Percentiles rank a stretch among this genome's conserved stretches.
These are phyloP conservation scores for Diuraphis noxia DNA, from an alignment of 1,140 invertebrate species.

Conservation along the genomic window DNA sequence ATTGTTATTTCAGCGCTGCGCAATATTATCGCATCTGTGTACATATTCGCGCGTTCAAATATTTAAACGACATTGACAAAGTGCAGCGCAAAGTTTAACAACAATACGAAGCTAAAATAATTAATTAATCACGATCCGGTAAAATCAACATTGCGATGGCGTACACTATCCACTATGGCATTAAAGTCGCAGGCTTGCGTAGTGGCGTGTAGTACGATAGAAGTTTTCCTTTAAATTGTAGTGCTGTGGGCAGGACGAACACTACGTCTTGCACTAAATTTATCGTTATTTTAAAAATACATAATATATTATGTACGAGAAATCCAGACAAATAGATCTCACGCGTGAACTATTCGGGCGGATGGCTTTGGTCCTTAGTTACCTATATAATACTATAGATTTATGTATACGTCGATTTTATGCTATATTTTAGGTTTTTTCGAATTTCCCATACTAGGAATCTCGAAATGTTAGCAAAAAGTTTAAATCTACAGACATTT, in stretches of 20 bases:
- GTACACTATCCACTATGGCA: not conserved
- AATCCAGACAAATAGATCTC: not conserved
- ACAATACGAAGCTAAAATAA: not conserved
- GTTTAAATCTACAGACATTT: not conserved
- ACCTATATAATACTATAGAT: too few species aligned
- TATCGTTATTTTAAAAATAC: not conserved
- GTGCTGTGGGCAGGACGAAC: not conserved
- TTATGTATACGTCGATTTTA: not conserved
- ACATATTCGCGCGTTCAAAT: not conserved
- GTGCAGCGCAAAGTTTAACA: not conserved
- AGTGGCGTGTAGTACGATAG: too few species aligned
- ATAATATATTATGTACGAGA: not conserved
- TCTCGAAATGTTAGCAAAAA: not conserved
- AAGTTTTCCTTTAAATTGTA: not conserved
- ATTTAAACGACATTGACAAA: constrained; percentile 3
- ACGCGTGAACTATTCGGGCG: not conserved
- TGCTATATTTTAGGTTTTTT: not conserved
- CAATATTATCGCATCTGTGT: not conserved
- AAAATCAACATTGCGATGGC: not conserved
- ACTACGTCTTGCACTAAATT: not conserved
- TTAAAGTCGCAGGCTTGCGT: not conserved
- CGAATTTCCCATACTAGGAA: not conserved
- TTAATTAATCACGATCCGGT: not conserved
- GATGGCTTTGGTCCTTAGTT: not conserved
- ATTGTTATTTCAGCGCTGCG: not conserved